Conservation (phyloP, 1,140 invertebrate genomes). For the Parasteatoda tepidariorum region DNA sequence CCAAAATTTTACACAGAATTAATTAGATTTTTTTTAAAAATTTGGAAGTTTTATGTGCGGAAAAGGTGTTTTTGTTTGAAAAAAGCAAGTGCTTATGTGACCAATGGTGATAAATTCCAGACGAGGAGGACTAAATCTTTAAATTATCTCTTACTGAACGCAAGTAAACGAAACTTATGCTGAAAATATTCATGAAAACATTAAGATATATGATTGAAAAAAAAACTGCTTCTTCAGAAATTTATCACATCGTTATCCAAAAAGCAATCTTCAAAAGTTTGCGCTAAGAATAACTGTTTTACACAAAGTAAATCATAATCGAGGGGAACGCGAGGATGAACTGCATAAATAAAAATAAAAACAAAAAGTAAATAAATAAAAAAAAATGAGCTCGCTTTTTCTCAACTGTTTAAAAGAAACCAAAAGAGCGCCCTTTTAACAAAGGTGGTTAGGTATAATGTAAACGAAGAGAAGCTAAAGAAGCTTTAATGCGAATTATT, state of each 20-base stretch:
- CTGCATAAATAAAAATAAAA: not conserved
- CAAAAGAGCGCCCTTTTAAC: not conserved
- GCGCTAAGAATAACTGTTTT: not conserved
- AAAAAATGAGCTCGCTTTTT: not conserved
- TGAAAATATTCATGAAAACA: no score
- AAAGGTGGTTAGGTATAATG: slow-evolving; percentile 34
- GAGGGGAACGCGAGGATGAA: not conserved
- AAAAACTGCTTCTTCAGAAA: not conserved
- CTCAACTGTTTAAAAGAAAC: no score
- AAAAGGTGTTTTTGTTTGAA: no score
- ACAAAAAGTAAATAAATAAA: no score
- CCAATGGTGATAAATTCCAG: no score
- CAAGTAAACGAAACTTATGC: no score
- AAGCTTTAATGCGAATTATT: slow-evolving; percentile 49
- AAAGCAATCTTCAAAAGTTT: not conserved
- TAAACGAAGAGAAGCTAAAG: slow-evolving; percentile 25
- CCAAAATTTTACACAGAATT: no score
- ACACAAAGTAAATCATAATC: not conserved
- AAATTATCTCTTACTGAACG: no score
- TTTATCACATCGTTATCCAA: not conserved
- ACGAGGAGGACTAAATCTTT: no score
- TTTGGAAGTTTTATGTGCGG: no score
- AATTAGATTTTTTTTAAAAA: no score
- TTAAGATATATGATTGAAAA: not conserved
- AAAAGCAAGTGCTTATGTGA: no score